These are phyloP conservation scores for Oxyura jamaicensis DNA, from an alignment of 2,113 vertebrate species.

Conservation along the genomic window DNA sequence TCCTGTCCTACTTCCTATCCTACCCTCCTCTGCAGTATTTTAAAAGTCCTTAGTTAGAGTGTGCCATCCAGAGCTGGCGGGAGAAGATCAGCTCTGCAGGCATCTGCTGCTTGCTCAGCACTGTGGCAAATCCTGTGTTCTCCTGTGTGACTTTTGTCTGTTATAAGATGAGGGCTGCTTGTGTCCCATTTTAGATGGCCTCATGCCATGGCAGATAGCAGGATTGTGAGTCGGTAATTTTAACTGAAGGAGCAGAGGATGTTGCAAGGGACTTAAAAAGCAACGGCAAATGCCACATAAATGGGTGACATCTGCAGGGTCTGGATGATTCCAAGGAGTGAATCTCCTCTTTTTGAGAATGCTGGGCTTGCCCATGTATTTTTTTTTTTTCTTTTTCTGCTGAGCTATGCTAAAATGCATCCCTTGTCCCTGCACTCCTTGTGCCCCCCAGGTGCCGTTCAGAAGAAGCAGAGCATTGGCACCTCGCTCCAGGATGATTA, in stretches of 20 bases:
- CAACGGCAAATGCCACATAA: background rate
- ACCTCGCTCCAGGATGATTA: background rate
- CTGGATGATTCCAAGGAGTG: background rate
- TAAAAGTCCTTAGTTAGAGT: background rate
- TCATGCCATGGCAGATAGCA: background rate
- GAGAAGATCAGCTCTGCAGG: background rate
- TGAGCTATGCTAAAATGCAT: background rate
- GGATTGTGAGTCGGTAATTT: background rate
- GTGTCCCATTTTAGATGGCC: background rate
- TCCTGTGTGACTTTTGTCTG: rapidly evolving
- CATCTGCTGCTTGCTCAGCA: rapidly evolving
- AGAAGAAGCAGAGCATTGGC: background rate
- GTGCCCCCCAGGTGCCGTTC: rapidly evolving
- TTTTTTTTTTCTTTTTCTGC: background rate
- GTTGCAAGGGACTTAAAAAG: background rate
- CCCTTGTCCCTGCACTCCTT: background rate
- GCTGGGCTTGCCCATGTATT: background rate
- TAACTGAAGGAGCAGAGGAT: background rate
- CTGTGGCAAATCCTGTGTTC: background rate
- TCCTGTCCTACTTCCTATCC: background rate
- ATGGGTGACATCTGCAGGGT: background rate
- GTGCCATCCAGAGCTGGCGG: background rate
- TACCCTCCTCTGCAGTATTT: background rate
- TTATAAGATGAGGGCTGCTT: background rate
- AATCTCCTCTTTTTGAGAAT: background rate